Evolutionary conservation across 2,797 vertebrate genomes (phyloP), one percentile per base, ranked within the genome.

Genomic region (Eremophila alpestris): DNA sequence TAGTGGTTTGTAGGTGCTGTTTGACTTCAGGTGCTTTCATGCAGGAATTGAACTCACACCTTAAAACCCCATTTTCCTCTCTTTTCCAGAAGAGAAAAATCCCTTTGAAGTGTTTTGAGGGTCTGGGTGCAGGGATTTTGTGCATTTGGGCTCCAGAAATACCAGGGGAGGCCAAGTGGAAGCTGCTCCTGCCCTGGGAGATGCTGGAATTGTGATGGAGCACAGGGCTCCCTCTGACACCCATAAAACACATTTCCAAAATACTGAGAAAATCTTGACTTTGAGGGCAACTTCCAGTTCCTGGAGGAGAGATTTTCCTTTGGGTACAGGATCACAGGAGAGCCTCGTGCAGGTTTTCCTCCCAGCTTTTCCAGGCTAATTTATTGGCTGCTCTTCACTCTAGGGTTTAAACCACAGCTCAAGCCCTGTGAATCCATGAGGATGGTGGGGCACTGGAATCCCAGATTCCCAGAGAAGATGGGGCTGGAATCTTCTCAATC

Each of bases 301-400:
- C 19, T 0, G 0, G 18, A 19, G 21, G 10, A 5, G 45, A n/a
- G 51, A 9, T 75, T 71, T 63, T 40, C 6, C 45, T 46, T 48
- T n/a, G 27, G 27, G 3, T 5, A 4, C 8, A 30, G 24, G 10
- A 11, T 11, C 29, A 4, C 8, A 0, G 1, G 19, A 41, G 8
- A 56, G 22, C 27, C 26, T 5, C 0, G 0, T 4, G 9, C 1
- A 40, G 19, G 9, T 10, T 86, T 78, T 56, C 13, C 45, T 67
- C 29, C 21, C 18, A 15, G 27, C 22, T 88, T 73, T 45, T 24
- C 58, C 67, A 20, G 69, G 27, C 13, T 8, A 3, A 29, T 5
- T 63, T 12, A 4, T 3, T 68, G 23, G 10, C 30, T 62, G 1
- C 13, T 32, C 32, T 11, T 54, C 34, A 13, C 13, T 58, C 21